phyloP scores from a whole-genome alignment of 2,888 invertebrate genomes.

The Chaetogeoica ovagalla region DNA sequence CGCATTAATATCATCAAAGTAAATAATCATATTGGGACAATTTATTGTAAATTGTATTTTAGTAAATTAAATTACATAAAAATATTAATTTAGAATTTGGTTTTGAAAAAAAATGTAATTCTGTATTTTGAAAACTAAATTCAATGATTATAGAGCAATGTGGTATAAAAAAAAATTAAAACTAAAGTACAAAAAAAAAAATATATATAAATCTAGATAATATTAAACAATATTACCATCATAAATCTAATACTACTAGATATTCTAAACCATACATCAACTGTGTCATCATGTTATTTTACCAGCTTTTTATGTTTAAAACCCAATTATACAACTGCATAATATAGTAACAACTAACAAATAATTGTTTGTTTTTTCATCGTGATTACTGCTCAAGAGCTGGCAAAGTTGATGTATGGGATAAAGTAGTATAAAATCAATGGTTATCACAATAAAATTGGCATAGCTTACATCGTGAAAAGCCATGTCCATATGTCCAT shows the following conservation, averaged over 20 bases:
- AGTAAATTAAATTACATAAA: no score
- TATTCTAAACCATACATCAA: not conserved
- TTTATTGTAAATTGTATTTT: not conserved
- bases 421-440: constrained; percentile 5
- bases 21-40: not conserved
- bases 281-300: not conserved
- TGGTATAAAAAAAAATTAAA: not conserved
- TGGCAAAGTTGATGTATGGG: not conserved
- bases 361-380: no score
- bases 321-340: not conserved
- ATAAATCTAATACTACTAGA: constrained; percentile 6
- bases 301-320: not conserved
- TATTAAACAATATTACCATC: constrained; percentile 7
- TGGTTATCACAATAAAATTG: constrained; percentile 17
- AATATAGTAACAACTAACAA: not conserved
- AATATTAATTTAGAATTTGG: no score
- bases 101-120: not conserved
- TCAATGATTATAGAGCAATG: not conserved
- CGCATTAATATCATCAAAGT: not conserved
- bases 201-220: not conserved
- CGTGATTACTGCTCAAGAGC: not conserved
- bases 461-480: constrained; percentile 3
- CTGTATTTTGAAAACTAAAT: not conserved
- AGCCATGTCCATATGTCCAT: constrained; percentile 1
- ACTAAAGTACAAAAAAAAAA: constrained; percentile 14